Base-by-base conservation (phyloP, 2,113 vertebrate genomes). In the Dolichotis patagonum region DNA sequence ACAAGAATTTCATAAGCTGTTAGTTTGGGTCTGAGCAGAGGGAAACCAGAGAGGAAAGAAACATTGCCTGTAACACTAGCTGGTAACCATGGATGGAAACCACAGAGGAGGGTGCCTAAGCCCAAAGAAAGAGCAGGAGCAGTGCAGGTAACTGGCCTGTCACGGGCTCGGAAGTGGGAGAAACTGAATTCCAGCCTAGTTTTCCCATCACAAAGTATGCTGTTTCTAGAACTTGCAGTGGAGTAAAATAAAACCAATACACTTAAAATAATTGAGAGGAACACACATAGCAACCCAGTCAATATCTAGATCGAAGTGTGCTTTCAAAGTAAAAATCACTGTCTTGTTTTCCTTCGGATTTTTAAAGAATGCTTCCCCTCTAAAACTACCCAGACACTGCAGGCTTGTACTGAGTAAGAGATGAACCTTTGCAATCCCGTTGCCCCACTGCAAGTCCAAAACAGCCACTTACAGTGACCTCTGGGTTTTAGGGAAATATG, bases 321-420 rank as follows among this genome's bases (percentile, higher is more conserved):
- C n/a, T 93, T 95, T 95, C 86, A 91, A 86, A 95, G 91, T 94
- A 83, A 93, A 95, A 96, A 94, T 78, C 5, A 24, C 80, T 88
- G 90, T 94, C 54, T 92, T 93, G 78, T 89, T 92, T 96, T 90
- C 54, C 93, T 91, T 96, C 52, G 78, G 54, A 94, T 94, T 95
- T 62, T 87, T 95, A 93, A 92, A 95, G 83, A 52, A 38, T 83
- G 60, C 43, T 89, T 94, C 65, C 73, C 94, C 3, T 67, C 62
- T 69, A 86, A 94, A 88, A 91, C 80, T 87, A 58, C 86, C 65
- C 67, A 65, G 58, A 89, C 35, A n/a, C 52, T 92, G 22, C 20
- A 63, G 49, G 43, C 83, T 65, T 63, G 16, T 41, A 19, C 41
- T 52, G 91, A 73, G 41, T 54, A 77, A 83, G 60, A 94, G 73